Conservation (phyloP, 2,888 invertebrate genomes). For the Atherix ibis region DNA sequence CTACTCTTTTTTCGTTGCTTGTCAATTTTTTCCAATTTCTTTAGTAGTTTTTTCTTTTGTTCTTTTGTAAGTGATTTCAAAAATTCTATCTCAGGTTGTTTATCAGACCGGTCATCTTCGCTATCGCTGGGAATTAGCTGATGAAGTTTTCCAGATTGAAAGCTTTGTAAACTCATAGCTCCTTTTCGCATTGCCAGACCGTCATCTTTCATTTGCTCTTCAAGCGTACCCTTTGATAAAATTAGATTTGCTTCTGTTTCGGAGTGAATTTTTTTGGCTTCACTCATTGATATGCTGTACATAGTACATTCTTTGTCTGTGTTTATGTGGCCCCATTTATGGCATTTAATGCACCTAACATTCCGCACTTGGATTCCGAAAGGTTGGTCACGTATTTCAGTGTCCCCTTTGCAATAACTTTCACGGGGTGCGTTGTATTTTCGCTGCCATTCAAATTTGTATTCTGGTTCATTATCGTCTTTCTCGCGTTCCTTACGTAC, state of each 20-base stretch:
- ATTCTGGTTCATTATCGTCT: constrained; percentile 89
- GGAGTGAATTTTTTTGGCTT: constrained; percentile 54
- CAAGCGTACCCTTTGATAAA: constrained; percentile 50
- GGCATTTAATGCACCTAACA: constrained; percentile 96
- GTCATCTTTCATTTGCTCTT: constrained; percentile 84
- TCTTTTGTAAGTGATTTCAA: constrained; percentile 70
- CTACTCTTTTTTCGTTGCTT: constrained; percentile 24
- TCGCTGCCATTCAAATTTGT: constrained; percentile 99
- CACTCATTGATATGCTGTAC: constrained; percentile 71
- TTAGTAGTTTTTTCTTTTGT: constrained; percentile 82
- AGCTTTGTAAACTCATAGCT: constrained; percentile 41
- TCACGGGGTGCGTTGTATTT: constrained; percentile 98
- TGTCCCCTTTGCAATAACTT: constrained; percentile 94
- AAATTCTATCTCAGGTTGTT: constrained; percentile 56
- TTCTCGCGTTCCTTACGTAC: constrained; percentile 82
- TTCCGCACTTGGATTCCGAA: constrained; percentile 96
- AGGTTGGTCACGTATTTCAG: constrained; percentile 94
- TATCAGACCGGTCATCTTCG: constrained; percentile 36
- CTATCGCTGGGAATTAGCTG: constrained; percentile 44
- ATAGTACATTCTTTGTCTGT: constrained; percentile 90
- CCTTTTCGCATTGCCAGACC: constrained; percentile 77
- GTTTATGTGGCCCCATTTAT: constrained; percentile 88
- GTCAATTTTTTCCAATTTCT: constrained; percentile 55
- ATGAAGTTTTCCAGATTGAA: constrained; percentile 40
- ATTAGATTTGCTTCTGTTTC: constrained; percentile 47